Conservation (phyloP, 2,113 vertebrate species). For the Himantopus leucocephalus region DNA sequence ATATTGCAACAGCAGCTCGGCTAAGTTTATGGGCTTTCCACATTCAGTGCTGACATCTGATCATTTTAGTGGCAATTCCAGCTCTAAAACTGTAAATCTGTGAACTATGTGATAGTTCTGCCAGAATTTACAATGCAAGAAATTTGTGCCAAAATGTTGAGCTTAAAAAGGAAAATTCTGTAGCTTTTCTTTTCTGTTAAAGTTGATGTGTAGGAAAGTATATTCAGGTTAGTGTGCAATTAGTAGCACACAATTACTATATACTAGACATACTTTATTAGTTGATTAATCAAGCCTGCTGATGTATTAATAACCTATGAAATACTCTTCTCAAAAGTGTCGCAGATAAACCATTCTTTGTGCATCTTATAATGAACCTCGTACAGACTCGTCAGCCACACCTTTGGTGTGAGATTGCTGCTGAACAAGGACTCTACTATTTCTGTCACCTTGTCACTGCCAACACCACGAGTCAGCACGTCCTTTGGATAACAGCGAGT, state of each 20-base stretch:
- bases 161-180: neutral
- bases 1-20: neutral
- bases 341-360: neutral
- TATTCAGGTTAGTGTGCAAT: no score
- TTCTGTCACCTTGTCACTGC: neutral
- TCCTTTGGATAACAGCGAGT: neutral
- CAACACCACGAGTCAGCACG: neutral
- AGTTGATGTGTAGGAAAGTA: neutral
- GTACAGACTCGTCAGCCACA: neutral
- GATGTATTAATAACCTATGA: neutral
- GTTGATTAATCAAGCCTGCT: neutral
- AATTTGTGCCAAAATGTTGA: neutral
- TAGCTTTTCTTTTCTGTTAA: neutral
- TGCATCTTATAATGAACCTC: neutral
- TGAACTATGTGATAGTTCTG: neutral
- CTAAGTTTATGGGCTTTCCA: neutral
- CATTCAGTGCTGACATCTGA: neutral
- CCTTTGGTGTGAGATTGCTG: neutral
- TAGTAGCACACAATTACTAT: no score
- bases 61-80: neutral
- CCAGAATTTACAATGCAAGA: neutral
- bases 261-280: neutral
- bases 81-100: neutral
- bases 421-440: conserved; percentile 1
- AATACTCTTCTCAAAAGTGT: fast-evolving